Conservation (phyloP, 2,797 vertebrate species). For the Spea hammondii region DNA sequence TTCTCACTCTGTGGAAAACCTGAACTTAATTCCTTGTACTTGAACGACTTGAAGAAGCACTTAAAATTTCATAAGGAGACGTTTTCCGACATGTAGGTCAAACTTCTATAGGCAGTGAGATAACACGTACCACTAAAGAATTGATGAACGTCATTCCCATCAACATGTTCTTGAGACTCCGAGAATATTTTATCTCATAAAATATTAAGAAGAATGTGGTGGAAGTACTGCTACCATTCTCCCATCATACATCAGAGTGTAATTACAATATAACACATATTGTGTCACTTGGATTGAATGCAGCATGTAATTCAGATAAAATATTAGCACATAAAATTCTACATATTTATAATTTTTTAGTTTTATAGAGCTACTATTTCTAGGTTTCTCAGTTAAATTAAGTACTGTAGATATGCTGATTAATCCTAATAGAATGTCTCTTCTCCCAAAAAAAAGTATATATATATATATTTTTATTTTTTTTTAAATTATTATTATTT, state of each 20-base stretch:
- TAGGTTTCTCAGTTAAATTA: too few species aligned
- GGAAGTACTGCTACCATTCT: not conserved
- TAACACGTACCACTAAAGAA: not conserved
- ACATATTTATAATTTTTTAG: too few species aligned
- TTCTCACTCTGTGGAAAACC: not conserved
- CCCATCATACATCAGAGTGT: not conserved
- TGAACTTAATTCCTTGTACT: not conserved
- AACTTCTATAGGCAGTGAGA: not conserved
- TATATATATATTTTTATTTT: too few species aligned
- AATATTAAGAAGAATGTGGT: slow-evolving; percentile 6
- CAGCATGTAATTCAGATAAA: too few species aligned
- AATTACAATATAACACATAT: not conserved
- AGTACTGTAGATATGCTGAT: too few species aligned
- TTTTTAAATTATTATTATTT: too few species aligned
- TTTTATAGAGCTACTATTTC: too few species aligned
- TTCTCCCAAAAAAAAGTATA: too few species aligned
- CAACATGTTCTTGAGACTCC: not conserved
- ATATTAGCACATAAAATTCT: too few species aligned
- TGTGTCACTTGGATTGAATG: too few species aligned
- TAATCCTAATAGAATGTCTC: too few species aligned
- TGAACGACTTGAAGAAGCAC: not conserved
- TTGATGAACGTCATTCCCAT: not conserved
- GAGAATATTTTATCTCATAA: slow-evolving; percentile 17
- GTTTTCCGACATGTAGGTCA: not conserved
- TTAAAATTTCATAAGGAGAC: slow-evolving; percentile 9